These are phyloP conservation scores for Gadopsis marmoratus DNA, from an alignment of 2,797 vertebrate genomes.

Conservation along the genomic window DNA sequence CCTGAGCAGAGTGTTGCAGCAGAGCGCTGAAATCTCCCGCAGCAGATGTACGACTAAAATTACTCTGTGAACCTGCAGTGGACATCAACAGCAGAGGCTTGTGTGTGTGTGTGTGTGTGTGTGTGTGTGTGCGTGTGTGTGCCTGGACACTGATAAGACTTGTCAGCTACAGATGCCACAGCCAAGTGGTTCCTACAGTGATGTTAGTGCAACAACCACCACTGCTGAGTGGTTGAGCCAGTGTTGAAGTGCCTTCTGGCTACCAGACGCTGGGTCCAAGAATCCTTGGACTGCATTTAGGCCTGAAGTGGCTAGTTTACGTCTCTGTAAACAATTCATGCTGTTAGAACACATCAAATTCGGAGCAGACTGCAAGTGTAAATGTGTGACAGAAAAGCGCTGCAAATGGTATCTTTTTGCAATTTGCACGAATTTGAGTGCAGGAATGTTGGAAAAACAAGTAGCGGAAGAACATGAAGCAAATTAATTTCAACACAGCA, in stretches of 20 bases:
- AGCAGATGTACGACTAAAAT: constrained; percentile 51
- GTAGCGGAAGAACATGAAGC: background rate
- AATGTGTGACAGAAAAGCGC: too few relatives aligned
- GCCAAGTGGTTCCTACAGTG: background rate
- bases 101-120: constrained; percentile 4
- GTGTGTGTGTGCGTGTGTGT: constrained; percentile 13
- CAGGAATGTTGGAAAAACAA: too few relatives aligned
- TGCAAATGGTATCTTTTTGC: too few relatives aligned
- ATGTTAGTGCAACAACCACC: background rate
- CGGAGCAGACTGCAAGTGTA: too few relatives aligned
- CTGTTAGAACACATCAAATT: background rate
- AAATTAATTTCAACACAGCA: background rate
- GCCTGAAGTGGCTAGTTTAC: background rate
- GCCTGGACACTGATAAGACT: background rate
- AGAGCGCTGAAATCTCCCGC: constrained; percentile 37
- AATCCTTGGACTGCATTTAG: background rate
- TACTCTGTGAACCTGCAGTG: background rate
- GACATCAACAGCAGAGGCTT: background rate
- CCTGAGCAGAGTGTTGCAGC: constrained; percentile 2
- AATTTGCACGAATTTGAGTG: background rate
- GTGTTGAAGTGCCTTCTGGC: background rate
- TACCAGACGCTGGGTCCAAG: background rate
- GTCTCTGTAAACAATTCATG: background rate
- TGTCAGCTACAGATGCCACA: background rate
- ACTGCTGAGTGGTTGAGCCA: background rate